Evolutionary conservation across 2,888 invertebrate genomes (phyloP).

Genomic region (Polydrusus tereticollis): DNA sequence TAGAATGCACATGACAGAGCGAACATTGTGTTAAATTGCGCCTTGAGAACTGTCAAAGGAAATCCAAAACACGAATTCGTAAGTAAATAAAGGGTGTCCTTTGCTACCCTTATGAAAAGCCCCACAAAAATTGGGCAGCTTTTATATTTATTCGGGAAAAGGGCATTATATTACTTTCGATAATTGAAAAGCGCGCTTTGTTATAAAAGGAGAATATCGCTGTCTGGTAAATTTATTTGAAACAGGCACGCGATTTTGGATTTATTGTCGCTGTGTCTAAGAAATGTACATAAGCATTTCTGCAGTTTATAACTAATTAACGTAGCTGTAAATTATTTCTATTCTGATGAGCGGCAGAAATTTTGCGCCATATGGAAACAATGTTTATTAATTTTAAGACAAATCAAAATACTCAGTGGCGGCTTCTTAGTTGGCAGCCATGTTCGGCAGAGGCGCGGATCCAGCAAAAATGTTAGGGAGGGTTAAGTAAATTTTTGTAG

Average conservation of each 20-base stretch:
- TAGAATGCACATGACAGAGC: not conserved
- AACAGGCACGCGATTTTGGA: conserved; percentile 6
- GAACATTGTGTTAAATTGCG: not conserved
- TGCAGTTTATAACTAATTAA: not conserved
- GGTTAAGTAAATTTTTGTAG: no score
- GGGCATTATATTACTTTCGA: conserved; percentile 19
- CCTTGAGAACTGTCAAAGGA: not conserved
- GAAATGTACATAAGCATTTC: not conserved
- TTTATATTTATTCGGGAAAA: conserved; percentile 9
- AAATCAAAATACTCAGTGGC: no score
- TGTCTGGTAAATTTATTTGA: conserved; percentile 21
- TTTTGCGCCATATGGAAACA: no score
- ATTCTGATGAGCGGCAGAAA: not conserved
- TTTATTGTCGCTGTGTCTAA: not conserved
- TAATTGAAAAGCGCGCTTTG: conserved; percentile 23
- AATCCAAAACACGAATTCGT: conserved; percentile 5
- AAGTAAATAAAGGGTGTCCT: not conserved
- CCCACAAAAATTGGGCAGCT: conserved; percentile 5
- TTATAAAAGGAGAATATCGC: conserved; percentile 1
- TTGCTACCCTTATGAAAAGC: not conserved
- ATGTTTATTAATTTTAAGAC: no score
- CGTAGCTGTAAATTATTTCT: not conserved
- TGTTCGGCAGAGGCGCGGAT: no score
- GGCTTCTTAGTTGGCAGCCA: no score
- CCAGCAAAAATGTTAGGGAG: no score